Conservation (phyloP, 2,888 invertebrate genomes). For the Cephus runcator region DNA sequence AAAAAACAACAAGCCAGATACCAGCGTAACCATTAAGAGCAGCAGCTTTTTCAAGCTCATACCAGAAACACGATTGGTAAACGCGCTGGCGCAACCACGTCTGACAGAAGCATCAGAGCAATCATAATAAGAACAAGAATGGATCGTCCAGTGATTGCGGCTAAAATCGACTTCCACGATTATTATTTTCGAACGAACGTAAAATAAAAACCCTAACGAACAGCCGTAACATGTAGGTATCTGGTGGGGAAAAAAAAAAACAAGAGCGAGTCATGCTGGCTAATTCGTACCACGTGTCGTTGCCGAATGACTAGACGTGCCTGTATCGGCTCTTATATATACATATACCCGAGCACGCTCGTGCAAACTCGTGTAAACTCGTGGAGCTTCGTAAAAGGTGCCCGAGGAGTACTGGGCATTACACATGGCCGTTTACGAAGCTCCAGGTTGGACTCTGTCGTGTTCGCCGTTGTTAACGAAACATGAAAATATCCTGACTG, state of each 20-base stretch:
- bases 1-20: neutral
- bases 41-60: neutral
- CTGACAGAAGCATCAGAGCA: neutral
- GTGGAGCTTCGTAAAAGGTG: neutral
- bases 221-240: neutral
- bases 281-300: neutral
- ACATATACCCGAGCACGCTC: neutral
- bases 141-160: neutral
- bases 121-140: neutral
- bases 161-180: neutral
- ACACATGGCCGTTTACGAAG: neutral
- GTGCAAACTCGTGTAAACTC: neutral
- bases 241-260: neutral
- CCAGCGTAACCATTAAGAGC: neutral
- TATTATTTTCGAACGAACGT: neutral
- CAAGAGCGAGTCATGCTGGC: neutral
- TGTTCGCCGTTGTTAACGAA: neutral
- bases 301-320: neutral
- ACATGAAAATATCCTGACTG: neutral
- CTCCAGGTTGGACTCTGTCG: neutral
- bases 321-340: neutral
- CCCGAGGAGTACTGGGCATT: neutral
- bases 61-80: neutral
- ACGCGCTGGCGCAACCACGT: neutral
- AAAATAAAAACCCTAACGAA: neutral